Percentiles rank a stretch among this genome's conserved stretches.
These are phyloP conservation scores for Tinamus guttatus DNA, from an alignment of 2,113 vertebrate genomes.

Conservation along the genomic window DNA sequence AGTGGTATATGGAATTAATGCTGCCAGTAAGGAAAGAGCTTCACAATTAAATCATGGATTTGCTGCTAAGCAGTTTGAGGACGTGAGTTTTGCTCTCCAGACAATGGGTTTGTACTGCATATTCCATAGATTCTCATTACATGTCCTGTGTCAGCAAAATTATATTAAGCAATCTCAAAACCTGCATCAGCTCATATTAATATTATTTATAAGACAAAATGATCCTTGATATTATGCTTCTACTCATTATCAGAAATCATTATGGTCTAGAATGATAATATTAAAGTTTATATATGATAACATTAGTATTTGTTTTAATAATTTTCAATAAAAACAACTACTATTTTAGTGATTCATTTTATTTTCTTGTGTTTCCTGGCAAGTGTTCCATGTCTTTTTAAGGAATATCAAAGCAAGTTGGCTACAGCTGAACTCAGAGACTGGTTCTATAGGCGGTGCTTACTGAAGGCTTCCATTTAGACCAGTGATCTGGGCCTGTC, in stretches of 20 bases:
- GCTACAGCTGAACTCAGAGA: not conserved
- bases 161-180: slow-evolving; percentile 20
- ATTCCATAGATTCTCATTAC: slow-evolving; percentile 61
- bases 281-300: slow-evolving; percentile 50
- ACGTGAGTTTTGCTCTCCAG: slow-evolving; percentile 39
- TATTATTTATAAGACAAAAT: slow-evolving; percentile 49
- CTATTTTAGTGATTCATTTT: slow-evolving; percentile 44
- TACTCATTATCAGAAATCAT: slow-evolving; percentile 57
- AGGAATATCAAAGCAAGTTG: slow-evolving; percentile 26
- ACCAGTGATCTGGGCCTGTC: not conserved
- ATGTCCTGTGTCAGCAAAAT: slow-evolving; percentile 21
- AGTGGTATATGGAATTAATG: slow-evolving; percentile 40
- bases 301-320: slow-evolving; percentile 47
- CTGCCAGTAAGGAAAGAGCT: slow-evolving; percentile 45
- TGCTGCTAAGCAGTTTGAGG: slow-evolving; percentile 2
- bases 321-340: slow-evolving; percentile 59
- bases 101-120: slow-evolving; percentile 26
- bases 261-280: slow-evolving; percentile 54
- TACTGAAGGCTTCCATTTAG: not conserved
- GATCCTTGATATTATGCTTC: slow-evolving; percentile 19
- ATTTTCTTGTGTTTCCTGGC: slow-evolving; percentile 47
- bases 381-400: not conserved
- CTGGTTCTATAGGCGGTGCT: not conserved
- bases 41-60: slow-evolving; percentile 59
- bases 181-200: not conserved